Evolutionary conservation across 2,888 invertebrate species (phyloP).

Genomic region (Agrochola lota): DNA sequence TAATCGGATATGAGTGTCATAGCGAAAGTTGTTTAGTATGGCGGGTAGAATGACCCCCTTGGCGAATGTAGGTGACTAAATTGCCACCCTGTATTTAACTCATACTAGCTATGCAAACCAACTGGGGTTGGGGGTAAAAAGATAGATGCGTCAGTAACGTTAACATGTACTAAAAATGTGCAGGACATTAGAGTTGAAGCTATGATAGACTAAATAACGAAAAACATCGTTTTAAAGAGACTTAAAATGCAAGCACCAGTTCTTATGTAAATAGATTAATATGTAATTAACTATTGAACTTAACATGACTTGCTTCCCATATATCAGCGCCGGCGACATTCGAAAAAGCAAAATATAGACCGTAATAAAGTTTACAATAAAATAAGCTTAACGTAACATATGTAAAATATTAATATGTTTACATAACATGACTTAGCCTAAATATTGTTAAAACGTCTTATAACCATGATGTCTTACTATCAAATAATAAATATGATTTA

Average conservation of each 20-base stretch:
- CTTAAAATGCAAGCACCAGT: slow-evolving; percentile 39
- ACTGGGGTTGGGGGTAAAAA: not conserved
- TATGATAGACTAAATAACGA: not conserved
- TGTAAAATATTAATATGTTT: slow-evolving; percentile 86
- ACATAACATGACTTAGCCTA: slow-evolving; percentile 78
- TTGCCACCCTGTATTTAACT: not conserved
- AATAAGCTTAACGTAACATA: slow-evolving; percentile 79
- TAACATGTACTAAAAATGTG: not conserved
- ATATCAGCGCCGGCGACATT: slow-evolving; percentile 68
- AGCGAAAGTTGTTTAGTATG: too few species aligned
- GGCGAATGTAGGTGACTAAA: too few species aligned
- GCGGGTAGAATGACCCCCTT: too few species aligned
- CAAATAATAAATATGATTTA: slow-evolving; percentile 82
- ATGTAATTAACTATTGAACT: slow-evolving; percentile 24
- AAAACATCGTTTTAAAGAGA: slow-evolving; percentile 16
- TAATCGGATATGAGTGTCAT: too few species aligned
- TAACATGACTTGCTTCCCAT: slow-evolving; percentile 45
- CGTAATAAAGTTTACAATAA: slow-evolving; percentile 83
- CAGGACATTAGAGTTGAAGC: not conserved
- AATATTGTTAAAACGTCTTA: slow-evolving; percentile 69
- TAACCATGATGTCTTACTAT: slow-evolving; percentile 68
- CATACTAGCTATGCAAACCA: not conserved
- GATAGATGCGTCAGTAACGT: not conserved
- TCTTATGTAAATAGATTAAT: slow-evolving; percentile 12
- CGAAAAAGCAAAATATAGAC: slow-evolving; percentile 82